These are phyloP conservation scores for Lampropteryx suffumata DNA, from an alignment of 2,888 invertebrate species.

Conservation along the genomic window DNA sequence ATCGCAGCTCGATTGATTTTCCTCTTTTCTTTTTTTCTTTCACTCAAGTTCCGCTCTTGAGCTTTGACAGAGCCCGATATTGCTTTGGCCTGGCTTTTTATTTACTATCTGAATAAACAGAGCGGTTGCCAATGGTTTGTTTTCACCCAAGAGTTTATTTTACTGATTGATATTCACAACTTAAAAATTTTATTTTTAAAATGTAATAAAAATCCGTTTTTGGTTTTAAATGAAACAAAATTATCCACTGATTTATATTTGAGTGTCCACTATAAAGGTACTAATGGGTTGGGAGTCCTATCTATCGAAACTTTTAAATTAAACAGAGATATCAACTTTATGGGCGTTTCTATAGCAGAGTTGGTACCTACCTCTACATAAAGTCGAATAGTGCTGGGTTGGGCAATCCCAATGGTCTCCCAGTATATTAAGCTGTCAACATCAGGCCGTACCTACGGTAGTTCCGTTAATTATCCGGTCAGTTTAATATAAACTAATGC, in stretches of 20 bases:
- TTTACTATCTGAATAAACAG: slow-evolving; percentile 61
- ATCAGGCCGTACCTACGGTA: slow-evolving; percentile 4
- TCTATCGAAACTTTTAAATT: neutral
- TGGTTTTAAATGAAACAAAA: no score
- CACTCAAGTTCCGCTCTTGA: slow-evolving; percentile 43
- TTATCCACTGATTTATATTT: neutral
- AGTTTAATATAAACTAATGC: slow-evolving; percentile 7
- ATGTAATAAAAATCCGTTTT: neutral
- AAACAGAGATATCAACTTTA: slow-evolving; percentile 8
- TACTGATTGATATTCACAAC: slow-evolving; percentile 14
- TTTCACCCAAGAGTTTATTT: slow-evolving; percentile 23
- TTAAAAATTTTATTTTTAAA: neutral
- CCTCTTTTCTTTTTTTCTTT: slow-evolving; percentile 41
- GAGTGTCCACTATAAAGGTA: neutral
- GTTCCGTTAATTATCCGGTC: slow-evolving; percentile 9
- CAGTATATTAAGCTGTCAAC: slow-evolving; percentile 15
- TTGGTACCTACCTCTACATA: neutral
- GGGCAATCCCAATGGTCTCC: neutral
- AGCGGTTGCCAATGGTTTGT: slow-evolving; percentile 39
- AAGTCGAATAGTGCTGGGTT: neutral
- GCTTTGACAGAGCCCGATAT: slow-evolving; percentile 57
- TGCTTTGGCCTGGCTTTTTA: slow-evolving; percentile 64
- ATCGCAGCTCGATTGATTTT: slow-evolving; percentile 68
- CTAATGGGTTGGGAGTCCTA: slow-evolving; percentile 2
- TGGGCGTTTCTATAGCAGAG: neutral